Conservation (phyloP, 2,888 invertebrate genomes). For the Xestia ashworthii region DNA sequence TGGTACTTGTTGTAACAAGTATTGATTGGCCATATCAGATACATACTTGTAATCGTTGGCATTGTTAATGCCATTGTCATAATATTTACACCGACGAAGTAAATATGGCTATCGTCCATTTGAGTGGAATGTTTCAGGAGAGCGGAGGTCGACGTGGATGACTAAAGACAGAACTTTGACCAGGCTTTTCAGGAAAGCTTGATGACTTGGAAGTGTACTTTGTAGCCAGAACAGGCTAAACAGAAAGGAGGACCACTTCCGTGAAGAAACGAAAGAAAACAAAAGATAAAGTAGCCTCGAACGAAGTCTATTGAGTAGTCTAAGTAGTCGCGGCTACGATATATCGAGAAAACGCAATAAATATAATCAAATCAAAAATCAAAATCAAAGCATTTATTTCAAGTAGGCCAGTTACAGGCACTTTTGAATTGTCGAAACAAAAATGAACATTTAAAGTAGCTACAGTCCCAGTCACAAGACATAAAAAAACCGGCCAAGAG, state of each 20-base stretch:
- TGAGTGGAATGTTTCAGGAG: not conserved
- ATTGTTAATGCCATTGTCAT: constrained; percentile 40
- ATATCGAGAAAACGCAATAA: constrained; percentile 16
- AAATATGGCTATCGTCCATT: not conserved
- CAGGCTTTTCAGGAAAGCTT: not conserved
- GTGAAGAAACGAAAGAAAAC: not conserved
- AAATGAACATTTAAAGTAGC: no score
- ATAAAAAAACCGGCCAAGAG: no score
- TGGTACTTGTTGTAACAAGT: constrained; percentile 15
- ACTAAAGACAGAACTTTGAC: not conserved
- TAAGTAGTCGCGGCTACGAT: no score
- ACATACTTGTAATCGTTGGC: constrained; percentile 22
- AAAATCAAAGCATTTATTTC: no score
- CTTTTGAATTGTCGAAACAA: no score
- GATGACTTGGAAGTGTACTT: not conserved
- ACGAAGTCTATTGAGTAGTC: not conserved
- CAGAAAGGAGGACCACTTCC: not conserved
- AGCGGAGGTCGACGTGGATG: not conserved
- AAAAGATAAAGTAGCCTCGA: not conserved
- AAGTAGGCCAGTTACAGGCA: no score
- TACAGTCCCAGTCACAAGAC: no score
- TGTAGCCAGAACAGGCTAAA: not conserved
- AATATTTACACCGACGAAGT: not conserved
- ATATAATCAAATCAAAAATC: no score
- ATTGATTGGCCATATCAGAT: constrained; percentile 38